phyloP scores from a whole-genome alignment of 1,140 invertebrate species.

The Drosophila novamexicana region DNA sequence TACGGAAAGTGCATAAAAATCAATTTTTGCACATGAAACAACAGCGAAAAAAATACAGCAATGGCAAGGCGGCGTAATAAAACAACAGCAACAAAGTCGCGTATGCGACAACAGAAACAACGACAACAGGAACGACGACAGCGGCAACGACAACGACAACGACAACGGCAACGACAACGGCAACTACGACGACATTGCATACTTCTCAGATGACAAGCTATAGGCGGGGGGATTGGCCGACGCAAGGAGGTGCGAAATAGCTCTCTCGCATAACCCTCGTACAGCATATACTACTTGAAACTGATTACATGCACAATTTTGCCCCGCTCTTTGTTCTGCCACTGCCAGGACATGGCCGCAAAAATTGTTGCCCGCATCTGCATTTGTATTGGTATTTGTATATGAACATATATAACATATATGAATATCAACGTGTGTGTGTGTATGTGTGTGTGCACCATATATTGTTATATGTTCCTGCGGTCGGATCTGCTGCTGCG shows the following conservation, averaged over 20 bases:
- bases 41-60: constrained; percentile 39
- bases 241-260: constrained; percentile 56
- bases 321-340: constrained; percentile 71
- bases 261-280: constrained; percentile 67
- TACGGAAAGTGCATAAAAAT: constrained; percentile 79
- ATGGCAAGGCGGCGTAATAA: constrained; percentile 74
- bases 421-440: neutral
- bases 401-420: constrained; percentile 1
- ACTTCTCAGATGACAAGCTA: constrained; percentile 75
- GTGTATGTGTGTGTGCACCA: constrained; percentile 11
- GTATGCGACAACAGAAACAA: constrained; percentile 30
- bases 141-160: constrained; percentile 52
- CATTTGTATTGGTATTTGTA: constrained; percentile 40
- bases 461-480: constrained; percentile 62
- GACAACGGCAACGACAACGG: constrained; percentile 32
- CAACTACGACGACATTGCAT: constrained; percentile 72
- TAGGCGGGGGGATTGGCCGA: constrained; percentile 1
- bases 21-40: constrained; percentile 81
- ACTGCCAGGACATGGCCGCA: constrained; percentile 44
- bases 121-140: neutral
- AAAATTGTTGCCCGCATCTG: constrained; percentile 47
- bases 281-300: constrained; percentile 63
- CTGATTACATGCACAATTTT: constrained; percentile 82
- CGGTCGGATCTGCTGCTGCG: constrained; percentile 52
- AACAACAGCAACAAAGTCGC: constrained; percentile 73